phyloP scores from a whole-genome alignment of 2,113 vertebrate species.

The Cavia porcellus region DNA sequence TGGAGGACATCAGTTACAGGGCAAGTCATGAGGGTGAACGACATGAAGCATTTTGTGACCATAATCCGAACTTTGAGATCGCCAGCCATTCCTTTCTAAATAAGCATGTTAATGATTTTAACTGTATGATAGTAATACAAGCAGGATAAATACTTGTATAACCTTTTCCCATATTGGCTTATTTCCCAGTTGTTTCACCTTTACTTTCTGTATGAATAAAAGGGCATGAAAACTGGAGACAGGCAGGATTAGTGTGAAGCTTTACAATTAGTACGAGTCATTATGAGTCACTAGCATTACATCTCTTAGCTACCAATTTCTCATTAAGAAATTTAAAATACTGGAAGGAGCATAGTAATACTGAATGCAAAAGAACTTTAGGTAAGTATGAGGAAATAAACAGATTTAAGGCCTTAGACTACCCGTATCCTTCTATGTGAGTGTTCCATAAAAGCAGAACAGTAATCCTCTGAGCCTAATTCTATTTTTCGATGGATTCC shows the following conservation, averaged over 20 bases:
- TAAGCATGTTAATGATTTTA: background rate
- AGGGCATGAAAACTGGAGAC: background rate
- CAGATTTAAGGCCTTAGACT: background rate
- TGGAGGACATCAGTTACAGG: slow-evolving; percentile 94
- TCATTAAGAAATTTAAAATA: background rate
- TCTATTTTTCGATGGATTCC: background rate
- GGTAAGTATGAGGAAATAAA: background rate
- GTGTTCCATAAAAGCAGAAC: background rate
- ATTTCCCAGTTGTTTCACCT: background rate
- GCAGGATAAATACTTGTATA: background rate
- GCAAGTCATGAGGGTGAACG: slow-evolving; percentile 80
- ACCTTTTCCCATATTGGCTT: background rate
- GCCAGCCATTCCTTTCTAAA: background rate
- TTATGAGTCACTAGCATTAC: background rate
- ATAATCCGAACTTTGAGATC: background rate
- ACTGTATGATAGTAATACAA: background rate
- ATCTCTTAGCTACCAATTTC: background rate
- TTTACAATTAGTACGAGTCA: background rate
- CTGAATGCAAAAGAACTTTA: background rate
- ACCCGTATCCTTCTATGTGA: background rate
- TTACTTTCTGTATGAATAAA: background rate
- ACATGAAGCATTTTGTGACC: background rate
- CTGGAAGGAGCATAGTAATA: background rate
- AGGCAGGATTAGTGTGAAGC: background rate
- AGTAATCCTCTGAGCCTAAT: background rate